Conservation (phyloP, 2,888 invertebrate genomes). For the Physocephala rufipes region DNA sequence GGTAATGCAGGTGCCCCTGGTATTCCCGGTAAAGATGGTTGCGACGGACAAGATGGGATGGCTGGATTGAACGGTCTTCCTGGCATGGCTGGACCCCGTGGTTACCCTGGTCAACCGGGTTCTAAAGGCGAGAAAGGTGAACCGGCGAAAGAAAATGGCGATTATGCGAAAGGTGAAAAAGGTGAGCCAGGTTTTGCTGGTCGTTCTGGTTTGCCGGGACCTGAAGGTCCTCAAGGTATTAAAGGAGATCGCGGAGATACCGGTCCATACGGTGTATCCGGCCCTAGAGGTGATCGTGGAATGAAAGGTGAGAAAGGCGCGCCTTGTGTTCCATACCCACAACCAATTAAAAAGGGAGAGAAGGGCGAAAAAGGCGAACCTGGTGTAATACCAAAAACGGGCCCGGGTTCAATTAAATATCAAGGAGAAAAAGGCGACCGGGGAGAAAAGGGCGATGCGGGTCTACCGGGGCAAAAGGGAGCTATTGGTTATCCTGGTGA, state of each 20-base stretch:
- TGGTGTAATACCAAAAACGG: slow-evolving; percentile 31
- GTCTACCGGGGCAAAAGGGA: slow-evolving; percentile 72
- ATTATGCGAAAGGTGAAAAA: slow-evolving; percentile 81
- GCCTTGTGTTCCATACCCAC: slow-evolving; percentile 65
- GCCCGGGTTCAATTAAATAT: slow-evolving; percentile 42
- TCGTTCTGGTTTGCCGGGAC: slow-evolving; percentile 59
- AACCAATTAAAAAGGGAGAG: slow-evolving; percentile 69
- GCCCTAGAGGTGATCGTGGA: slow-evolving; percentile 82
- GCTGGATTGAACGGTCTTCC: slow-evolving; percentile 76
- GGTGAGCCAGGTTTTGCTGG: slow-evolving; percentile 74
- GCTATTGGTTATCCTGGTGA: slow-evolving; percentile 77
- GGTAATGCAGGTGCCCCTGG: slow-evolving; percentile 75
- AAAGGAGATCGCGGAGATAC: slow-evolving; percentile 76
- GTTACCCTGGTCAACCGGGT: slow-evolving; percentile 68
- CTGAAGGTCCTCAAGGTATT: slow-evolving; percentile 69
- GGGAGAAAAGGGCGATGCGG: slow-evolving; percentile 72
- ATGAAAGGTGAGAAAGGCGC: slow-evolving; percentile 76
- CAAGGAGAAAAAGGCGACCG: slow-evolving; percentile 68
- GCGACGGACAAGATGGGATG: slow-evolving; percentile 92
- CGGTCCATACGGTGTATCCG: slow-evolving; percentile 65
- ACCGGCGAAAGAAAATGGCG: slow-evolving; percentile 69
- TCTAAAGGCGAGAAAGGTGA: slow-evolving; percentile 80
- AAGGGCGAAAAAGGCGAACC: slow-evolving; percentile 73
- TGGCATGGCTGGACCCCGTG: slow-evolving; percentile 81
- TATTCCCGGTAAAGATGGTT: slow-evolving; percentile 88